Conservation (phyloP, 2,797 vertebrate genomes). For the Parotocinclus haroldoi region DNA sequence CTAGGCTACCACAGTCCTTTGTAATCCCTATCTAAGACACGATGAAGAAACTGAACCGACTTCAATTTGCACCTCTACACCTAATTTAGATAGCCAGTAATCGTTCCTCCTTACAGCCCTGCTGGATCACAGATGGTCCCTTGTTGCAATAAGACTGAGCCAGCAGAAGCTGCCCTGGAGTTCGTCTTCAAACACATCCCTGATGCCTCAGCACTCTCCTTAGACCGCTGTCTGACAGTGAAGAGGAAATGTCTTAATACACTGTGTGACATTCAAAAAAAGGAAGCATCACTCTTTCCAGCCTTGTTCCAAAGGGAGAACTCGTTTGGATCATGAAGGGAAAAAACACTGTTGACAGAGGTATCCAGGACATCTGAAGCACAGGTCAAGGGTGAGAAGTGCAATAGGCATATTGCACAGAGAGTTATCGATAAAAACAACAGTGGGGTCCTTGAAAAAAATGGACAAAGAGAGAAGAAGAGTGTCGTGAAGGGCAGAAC, state of each 20-base stretch:
- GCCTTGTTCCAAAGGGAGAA: neutral
- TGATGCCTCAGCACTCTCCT: neutral
- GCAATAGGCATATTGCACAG: slow-evolving; percentile 72
- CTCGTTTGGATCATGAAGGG: neutral
- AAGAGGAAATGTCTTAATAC: slow-evolving; percentile 18
- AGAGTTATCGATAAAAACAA: slow-evolving; percentile 73
- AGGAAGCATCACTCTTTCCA: neutral
- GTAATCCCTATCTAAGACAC: no score
- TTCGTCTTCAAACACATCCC: slow-evolving; percentile 16
- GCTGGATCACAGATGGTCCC: slow-evolving; percentile 31
- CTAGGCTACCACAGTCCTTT: no score
- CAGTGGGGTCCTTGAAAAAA: slow-evolving; percentile 66
- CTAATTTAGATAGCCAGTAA: no score
- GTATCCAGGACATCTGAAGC: slow-evolving; percentile 55
- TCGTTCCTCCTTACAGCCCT: neutral
- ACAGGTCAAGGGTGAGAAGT: slow-evolving; percentile 70
- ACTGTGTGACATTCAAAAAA: neutral
- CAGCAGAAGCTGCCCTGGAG: neutral
- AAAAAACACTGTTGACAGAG: slow-evolving; percentile 7
- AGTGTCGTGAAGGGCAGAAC: slow-evolving; percentile 67
- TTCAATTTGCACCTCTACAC: no score
- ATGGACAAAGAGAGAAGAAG: slow-evolving; percentile 50
- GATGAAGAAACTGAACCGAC: no score
- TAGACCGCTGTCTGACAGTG: slow-evolving; percentile 6
- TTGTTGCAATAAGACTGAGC: slow-evolving; percentile 13